phyloP scores from a whole-genome alignment of 2,888 invertebrate species.

The Mylabris sibirica region DNA sequence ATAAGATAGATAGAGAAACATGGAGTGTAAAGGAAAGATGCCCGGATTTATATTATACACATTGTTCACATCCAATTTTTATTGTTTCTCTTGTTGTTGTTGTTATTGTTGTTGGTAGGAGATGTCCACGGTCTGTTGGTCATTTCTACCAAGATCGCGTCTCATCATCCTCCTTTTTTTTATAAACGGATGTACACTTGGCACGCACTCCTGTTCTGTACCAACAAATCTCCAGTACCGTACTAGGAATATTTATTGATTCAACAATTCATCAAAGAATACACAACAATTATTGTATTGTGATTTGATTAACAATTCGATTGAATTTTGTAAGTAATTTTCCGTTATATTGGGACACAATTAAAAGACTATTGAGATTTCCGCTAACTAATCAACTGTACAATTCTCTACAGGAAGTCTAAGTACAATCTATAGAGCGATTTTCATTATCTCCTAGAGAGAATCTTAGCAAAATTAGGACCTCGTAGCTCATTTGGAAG shows the following conservation, averaged over 20 bases:
- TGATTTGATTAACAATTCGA: neutral
- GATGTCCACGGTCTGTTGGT: conserved; percentile 41
- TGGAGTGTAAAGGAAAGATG: neutral
- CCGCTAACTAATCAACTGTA: too few species aligned
- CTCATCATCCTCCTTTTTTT: conserved; percentile 34
- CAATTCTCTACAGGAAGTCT: too few species aligned
- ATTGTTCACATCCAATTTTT: conserved; percentile 3
- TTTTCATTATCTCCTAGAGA: too few species aligned
- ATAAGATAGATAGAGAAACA: neutral
- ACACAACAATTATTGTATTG: neutral
- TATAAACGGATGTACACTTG: conserved; percentile 39
- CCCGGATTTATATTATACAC: neutral
- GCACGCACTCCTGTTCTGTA: conserved; percentile 38
- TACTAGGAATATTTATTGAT: neutral
- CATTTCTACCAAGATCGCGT: conserved; percentile 41
- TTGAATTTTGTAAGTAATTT: too few species aligned
- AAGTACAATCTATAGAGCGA: too few species aligned
- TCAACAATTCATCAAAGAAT: neutral
- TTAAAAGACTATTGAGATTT: too few species aligned
- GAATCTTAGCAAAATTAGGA: too few species aligned
- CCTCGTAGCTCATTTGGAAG: too few species aligned
- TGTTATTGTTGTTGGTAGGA: conserved; percentile 18
- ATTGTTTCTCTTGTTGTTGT: neutral
- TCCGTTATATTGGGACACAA: too few species aligned
- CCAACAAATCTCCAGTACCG: conserved; percentile 22